Base-by-base conservation (phyloP, 2,888 invertebrate genomes). In the Anarsia innoxiella region DNA sequence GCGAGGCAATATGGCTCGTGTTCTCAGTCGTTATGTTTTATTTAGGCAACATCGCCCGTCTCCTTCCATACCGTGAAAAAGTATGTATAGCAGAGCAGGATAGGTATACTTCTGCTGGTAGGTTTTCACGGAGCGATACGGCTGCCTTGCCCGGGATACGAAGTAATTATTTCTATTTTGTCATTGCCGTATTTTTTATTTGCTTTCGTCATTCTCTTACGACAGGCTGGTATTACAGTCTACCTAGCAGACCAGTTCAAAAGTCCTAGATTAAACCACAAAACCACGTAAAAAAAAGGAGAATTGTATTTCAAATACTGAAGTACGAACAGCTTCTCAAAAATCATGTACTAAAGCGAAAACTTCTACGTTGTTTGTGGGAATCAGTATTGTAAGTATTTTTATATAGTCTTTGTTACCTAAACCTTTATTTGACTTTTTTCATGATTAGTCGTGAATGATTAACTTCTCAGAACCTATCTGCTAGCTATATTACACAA, bases 1-100 rank as follows among this genome's bases (percentile, higher is more conserved):
- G 73, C 79, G 79, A 84, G 80, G 85, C 86, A 85, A 85, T 85
- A 85, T 84, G 84, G 84, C 84, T 82, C 83, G 82, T 79, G 82
- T 83, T 84, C 82, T 78, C 77, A 75, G 73, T 74, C 83, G 78
- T 78, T 75, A 80, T 77, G 77, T 80, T 83, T 84, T 84, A 85
- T 85, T 83, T 82, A 79, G 82, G 78, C 71, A 74, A 74, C 76
- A 64, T 59, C 45, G 60, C 56, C 66, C 55, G 56, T 82, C 82
- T 64, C 69, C 50, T 55, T 85, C 75, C 60, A 37, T 38, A 48
- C 46, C 46, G 55, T 48, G 49, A 48, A 47, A 48, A 50, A 42
- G 47, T 46, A 42, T 39, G 53, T 52, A 45, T 33, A 49, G 41
- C 42, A 42, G 63, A 82, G 58, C 39, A 55, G 54, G 78, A 76